These are phyloP conservation scores for Bombus vancouverensis DNA, from an alignment of 1,140 invertebrate species.

Conservation along the genomic window DNA sequence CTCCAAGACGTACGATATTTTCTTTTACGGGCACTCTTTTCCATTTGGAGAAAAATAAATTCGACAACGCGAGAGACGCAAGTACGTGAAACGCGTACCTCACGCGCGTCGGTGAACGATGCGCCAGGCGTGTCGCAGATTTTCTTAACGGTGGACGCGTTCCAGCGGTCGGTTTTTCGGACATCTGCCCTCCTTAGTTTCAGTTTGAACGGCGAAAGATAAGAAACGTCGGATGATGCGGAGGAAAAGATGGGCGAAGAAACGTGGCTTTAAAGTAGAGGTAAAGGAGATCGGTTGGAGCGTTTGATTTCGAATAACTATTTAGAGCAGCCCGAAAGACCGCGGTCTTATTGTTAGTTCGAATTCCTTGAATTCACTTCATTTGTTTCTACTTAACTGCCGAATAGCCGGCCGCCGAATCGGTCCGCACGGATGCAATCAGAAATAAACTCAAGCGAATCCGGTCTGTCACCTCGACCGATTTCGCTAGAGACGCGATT, in stretches of 20 bases:
- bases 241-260: not conserved
- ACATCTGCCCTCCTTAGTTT: not conserved
- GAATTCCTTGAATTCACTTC: constrained; percentile 53
- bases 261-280: not conserved
- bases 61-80: too few species aligned
- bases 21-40: too few species aligned
- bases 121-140: not conserved
- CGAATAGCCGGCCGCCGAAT: constrained; percentile 45
- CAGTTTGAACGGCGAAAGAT: not conserved
- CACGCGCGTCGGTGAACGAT: too few species aligned
- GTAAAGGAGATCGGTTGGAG: constrained; percentile 2
- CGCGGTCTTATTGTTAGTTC: constrained; percentile 22
- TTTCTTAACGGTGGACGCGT: not conserved
- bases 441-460: constrained; percentile 53
- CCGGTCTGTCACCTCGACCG: constrained; percentile 18
- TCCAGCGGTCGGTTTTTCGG: not conserved
- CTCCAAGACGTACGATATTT: too few species aligned
- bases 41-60: too few species aligned
- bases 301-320: constrained; percentile 55
- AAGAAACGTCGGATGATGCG: not conserved
- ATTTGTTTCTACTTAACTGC: constrained; percentile 58
- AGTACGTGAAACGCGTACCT: too few species aligned
- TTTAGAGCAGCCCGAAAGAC: constrained; percentile 42
- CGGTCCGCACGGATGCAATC: constrained; percentile 34
- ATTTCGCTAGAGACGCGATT: constrained; percentile 27